phyloP scores from a whole-genome alignment of 2,797 vertebrate genomes.

The Alca torda region DNA sequence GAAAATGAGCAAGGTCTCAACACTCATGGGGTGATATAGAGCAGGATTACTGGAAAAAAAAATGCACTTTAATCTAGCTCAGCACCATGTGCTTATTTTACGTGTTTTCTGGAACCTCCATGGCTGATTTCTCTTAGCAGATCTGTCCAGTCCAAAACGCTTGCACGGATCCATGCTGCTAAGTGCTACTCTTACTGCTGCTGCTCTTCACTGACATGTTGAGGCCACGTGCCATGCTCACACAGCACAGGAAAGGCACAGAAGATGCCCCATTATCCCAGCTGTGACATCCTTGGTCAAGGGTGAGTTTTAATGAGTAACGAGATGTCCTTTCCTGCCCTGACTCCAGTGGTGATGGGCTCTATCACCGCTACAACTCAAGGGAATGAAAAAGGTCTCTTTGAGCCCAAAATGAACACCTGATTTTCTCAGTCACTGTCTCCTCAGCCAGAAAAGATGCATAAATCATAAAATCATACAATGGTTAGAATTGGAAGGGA shows the following conservation, averaged over 20 bases:
- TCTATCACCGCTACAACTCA: not conserved
- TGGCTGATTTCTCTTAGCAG: not conserved
- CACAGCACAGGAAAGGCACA: not conserved
- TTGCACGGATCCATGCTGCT: not conserved
- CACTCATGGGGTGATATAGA: not conserved
- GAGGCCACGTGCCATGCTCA: not conserved
- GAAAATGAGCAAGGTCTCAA: not conserved
- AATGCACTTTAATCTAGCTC: not conserved
- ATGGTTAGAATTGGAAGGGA: not conserved
- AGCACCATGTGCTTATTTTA: not conserved
- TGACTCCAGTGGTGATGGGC: not conserved
- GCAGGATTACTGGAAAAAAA: not conserved
- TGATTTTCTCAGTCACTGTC: not conserved
- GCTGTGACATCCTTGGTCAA: rapidly evolving
- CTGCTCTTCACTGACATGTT: not conserved
- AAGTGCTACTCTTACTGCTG: not conserved
- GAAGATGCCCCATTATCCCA: not conserved
- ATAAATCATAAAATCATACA: not conserved
- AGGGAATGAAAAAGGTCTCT: not conserved
- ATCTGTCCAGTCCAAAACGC: rapidly evolving
- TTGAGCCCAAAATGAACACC: not conserved
- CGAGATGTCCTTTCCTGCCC: not conserved
- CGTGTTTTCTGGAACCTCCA: not conserved
- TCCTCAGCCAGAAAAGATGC: not conserved
- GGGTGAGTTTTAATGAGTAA: not conserved